Base-by-base conservation (phyloP, 2,113 vertebrate genomes). In the Onychorhynchus coronatus region DNA sequence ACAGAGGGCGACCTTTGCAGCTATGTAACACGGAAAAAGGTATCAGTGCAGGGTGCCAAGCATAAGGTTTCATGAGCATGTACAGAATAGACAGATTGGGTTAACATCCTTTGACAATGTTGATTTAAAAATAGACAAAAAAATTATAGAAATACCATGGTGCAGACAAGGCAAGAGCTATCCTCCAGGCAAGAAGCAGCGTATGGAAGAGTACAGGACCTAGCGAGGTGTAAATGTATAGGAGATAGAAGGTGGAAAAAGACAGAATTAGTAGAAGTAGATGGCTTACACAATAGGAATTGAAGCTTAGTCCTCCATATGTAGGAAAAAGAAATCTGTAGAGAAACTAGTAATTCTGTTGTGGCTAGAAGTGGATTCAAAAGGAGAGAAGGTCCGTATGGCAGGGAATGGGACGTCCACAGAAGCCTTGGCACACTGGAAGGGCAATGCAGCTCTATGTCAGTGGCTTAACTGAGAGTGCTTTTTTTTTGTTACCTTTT, bases 391-490 rank as follows among this genome's bases (percentile, higher is more conserved):
- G 8, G 8, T 56, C 41, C 30, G 8, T 15, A 2, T 9, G 41
- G 7, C 19, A 25, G 56, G 21, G n/a, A 59, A 13, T 6, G 14
- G 5, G 21, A 6, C 0, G 1, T 33, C 53, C 0, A 0, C 46
- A 14, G 49, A 14, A 88, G 24, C 30, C 9, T n/a, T 0, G 3
- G 17, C 1, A 1, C 15, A 5, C 1, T 52, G 6, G 56, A 30
- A 30, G 25, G 20, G 8, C 50, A 2, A 0, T 12, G 11, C 20
- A 59, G 42, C 7, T 58, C 39, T 28, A 6, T 50, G 22, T 37
- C 1, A 3, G 7, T 37, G 12, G 33, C 44, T 83, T 59, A 72
- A 30, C 2, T 56, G 37, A 56, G 12, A 3, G 1, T 61, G 7
- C 2, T 46, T 66, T 73, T 44, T 28, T 19, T 49, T 66, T 25